Evolutionary conservation across 35 echinoderm and acorn worm species (phyloP), one percentile per base, ranked within the genome.

Genomic region (Acanthaster planci): DNA sequence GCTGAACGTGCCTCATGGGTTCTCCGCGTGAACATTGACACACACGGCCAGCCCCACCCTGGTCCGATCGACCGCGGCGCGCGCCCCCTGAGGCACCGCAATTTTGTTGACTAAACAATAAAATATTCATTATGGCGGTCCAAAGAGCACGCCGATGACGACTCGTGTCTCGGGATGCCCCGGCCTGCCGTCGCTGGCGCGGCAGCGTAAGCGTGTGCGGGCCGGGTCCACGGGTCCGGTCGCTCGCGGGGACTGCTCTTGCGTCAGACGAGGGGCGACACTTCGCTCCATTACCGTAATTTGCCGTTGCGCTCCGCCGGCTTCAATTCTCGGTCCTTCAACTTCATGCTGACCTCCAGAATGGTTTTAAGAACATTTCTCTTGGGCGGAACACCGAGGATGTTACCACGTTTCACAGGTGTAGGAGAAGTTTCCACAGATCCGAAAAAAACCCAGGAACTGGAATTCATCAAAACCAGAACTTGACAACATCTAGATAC

Each of bases 41-140:
- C 64, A 72, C 14, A 72, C 56, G 56, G 19, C 27, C 56, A 59
- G 19, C 64, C 64, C 42, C 42, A 47, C 42, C 42, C 42, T 47
- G 4, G 42, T 47, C 12, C 4, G 42, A 6, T 12, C 42, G 42
- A 47, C 42, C 42, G 42, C 42, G 42, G 42, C 42, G 4, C 64
- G 8, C 0, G 2, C 64, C 23, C 64, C 64, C 64, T 72, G 21
- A 72, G 64, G 64, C 64, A 12, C 2, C 14, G 64, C 64, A 72
- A 72, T 72, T 72, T 34, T 72, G 34, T 72, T 72, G 64, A 72
- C 64, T 31, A 72, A 72, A 72, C 64, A 72, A 72, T 72, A 72
- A 72, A 72, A 72, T 72, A 72, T 72, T 72, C 64, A 72, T 72
- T 72, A 72, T 72, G 14, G 34, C 34, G 22, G 64, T 8, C 64